Evolutionary conservation across 2,797 vertebrate genomes (phyloP).

Genomic region (Scolopax bukidnonensis): DNA sequence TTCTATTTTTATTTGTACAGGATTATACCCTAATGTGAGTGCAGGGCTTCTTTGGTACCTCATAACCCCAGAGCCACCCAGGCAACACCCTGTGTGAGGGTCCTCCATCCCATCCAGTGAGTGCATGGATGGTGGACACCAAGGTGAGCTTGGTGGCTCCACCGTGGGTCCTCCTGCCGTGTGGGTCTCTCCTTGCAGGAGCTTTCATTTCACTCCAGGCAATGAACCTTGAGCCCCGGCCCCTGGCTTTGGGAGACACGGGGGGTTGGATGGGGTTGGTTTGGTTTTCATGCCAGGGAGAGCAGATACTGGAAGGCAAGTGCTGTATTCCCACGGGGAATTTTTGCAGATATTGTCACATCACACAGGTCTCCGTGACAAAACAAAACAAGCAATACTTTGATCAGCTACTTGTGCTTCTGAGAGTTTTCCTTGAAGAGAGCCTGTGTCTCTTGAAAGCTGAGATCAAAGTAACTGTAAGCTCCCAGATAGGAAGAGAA

Average conservation of each 20-base stretch:
- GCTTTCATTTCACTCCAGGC: not conserved
- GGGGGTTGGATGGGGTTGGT: constrained; percentile 76
- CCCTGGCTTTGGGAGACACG: constrained; percentile 76
- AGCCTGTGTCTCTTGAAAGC: constrained; percentile 82
- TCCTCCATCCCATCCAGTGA: fast-evolving
- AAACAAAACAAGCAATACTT: constrained; percentile 83
- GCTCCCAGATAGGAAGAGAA: constrained; percentile 79
- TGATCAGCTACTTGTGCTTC: constrained; percentile 88
- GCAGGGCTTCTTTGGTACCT: not conserved
- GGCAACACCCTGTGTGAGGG: not conserved
- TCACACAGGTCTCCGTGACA: constrained; percentile 68
- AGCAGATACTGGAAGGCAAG: constrained; percentile 75
- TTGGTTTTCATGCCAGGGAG: constrained; percentile 58
- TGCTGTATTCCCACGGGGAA: constrained; percentile 56
- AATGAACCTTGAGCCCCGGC: constrained; percentile 74
- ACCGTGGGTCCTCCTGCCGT: not conserved
- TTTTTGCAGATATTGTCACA: constrained; percentile 62
- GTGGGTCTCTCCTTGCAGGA: not conserved
- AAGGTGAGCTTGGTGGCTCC: not conserved
- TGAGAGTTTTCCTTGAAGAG: constrained; percentile 82
- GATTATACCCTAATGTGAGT: not conserved
- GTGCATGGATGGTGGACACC: not conserved
- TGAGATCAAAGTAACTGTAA: constrained; percentile 89
- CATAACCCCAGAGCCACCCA: not conserved
- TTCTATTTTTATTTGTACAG: not conserved